phyloP scores from a whole-genome alignment of 2,113 vertebrate species.

The Petaurus breviceps region DNA sequence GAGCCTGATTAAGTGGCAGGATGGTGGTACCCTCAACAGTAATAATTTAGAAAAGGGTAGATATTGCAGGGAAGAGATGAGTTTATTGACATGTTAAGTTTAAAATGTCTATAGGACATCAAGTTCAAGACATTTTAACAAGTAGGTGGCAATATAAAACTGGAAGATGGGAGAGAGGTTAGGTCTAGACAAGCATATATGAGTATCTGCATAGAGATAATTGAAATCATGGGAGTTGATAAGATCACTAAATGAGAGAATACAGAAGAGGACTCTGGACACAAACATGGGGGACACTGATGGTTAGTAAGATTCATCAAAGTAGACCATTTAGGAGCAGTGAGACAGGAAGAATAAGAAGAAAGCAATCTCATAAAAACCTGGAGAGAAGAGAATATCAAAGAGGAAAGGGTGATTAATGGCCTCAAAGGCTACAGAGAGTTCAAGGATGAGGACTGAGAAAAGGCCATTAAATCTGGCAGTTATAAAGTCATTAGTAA shows the following conservation, averaged over 20 bases:
- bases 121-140: not conserved
- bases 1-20: not conserved
- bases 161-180: not conserved
- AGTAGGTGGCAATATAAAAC: not conserved
- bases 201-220: not conserved
- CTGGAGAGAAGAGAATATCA: not conserved
- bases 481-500: not conserved
- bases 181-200: not conserved
- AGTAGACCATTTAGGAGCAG: not conserved
- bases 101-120: not conserved
- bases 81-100: not conserved
- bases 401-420: not conserved
- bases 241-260: not conserved
- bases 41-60: not conserved
- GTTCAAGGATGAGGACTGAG: not conserved
- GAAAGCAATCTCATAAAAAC: not conserved
- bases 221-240: not conserved
- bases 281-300: not conserved
- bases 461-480: not conserved
- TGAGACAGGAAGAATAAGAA: not conserved
- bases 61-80: not conserved
- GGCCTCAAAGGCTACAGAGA: not conserved
- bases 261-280: not conserved
- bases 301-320: not conserved
- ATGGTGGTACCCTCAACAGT: not conserved